Percentiles rank a stretch among this genome's conserved stretches.
These are phyloP conservation scores for Pammene aurita DNA, from an alignment of 2,888 invertebrate genomes.

Conservation along the genomic window DNA sequence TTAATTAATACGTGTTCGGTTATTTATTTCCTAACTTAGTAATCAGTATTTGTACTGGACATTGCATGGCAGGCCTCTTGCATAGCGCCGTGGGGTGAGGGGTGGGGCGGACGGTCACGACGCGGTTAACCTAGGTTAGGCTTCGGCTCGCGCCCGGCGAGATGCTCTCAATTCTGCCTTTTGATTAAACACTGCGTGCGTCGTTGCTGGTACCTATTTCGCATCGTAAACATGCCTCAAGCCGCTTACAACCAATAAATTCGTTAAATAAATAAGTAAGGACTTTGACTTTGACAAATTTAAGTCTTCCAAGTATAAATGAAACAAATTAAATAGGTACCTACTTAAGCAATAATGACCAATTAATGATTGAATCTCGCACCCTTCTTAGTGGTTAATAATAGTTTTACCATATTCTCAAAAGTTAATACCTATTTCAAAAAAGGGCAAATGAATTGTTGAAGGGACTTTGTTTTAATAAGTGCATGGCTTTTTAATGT, in stretches of 20 bases:
- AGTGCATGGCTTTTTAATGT: too few relatives aligned
- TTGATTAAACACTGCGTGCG: constrained; percentile 44
- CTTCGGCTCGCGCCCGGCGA: constrained; percentile 54
- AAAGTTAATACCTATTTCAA: too few relatives aligned
- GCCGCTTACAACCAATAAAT: constrained; percentile 5
- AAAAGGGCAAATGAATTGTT: too few relatives aligned
- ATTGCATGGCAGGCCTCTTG: constrained; percentile 46
- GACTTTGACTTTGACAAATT: too few relatives aligned
- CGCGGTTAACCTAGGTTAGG: constrained; percentile 72
- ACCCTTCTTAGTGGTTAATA: too few relatives aligned
- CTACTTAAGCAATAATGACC: too few relatives aligned
- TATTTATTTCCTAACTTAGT: background rate
- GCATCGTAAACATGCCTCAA: background rate
- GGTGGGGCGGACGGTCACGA: constrained; percentile 65
- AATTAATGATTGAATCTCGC: too few relatives aligned
- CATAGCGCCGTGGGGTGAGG: constrained; percentile 44
- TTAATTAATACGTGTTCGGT: too few relatives aligned
- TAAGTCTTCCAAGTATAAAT: background rate
- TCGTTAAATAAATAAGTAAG: background rate
- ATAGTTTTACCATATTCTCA: too few relatives aligned
- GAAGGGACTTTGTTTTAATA: too few relatives aligned
- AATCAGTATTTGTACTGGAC: constrained; percentile 15
- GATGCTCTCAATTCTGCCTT: constrained; percentile 52
- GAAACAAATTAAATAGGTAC: background rate
- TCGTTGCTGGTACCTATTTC: constrained; percentile 9